phyloP scores from a whole-genome alignment of 1,140 invertebrate species.

The Linepithema humile region DNA sequence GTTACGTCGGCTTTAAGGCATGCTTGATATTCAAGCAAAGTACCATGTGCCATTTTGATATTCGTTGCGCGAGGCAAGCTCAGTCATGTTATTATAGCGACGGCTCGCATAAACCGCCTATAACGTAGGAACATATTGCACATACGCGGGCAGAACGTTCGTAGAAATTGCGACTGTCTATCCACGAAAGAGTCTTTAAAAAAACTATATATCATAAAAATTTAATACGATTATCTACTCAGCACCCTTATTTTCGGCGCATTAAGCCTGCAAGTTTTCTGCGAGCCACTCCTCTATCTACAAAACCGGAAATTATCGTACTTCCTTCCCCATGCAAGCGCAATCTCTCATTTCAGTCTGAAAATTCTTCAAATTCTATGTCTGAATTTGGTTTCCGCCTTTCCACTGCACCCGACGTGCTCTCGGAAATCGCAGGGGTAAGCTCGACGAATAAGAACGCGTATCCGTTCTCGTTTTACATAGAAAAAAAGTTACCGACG shows the following conservation, averaged over 20 bases:
- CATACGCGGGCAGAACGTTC: slow-evolving; percentile 8
- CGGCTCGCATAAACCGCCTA: slow-evolving; percentile 19
- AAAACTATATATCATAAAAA: neutral
- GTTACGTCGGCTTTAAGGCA: slow-evolving; percentile 51
- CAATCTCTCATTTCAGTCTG: neutral
- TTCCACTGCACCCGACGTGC: neutral
- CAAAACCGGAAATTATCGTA: slow-evolving; percentile 26
- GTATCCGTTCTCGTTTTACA: neutral
- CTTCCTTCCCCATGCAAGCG: neutral
- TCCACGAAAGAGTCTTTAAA: slow-evolving; percentile 57
- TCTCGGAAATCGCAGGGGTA: neutral
- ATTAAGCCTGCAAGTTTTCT: neutral
- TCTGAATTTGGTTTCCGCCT: slow-evolving; percentile 14
- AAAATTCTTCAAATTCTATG: slow-evolving; percentile 39
- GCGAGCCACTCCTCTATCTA: neutral
- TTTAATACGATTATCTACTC: neutral
- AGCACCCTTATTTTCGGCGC: neutral
- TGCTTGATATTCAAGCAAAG: slow-evolving; percentile 58
- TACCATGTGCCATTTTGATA: slow-evolving; percentile 67
- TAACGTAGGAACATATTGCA: slow-evolving; percentile 64
- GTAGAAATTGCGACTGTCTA: slow-evolving; percentile 61
- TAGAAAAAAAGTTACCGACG: neutral
- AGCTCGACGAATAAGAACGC: neutral
- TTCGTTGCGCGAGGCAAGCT: slow-evolving; percentile 62
- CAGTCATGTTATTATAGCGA: slow-evolving; percentile 67